Evolutionary conservation across 1,140 invertebrate species (phyloP), one percentile per base, ranked within the genome.

Genomic region (Drosophila santomea): DNA sequence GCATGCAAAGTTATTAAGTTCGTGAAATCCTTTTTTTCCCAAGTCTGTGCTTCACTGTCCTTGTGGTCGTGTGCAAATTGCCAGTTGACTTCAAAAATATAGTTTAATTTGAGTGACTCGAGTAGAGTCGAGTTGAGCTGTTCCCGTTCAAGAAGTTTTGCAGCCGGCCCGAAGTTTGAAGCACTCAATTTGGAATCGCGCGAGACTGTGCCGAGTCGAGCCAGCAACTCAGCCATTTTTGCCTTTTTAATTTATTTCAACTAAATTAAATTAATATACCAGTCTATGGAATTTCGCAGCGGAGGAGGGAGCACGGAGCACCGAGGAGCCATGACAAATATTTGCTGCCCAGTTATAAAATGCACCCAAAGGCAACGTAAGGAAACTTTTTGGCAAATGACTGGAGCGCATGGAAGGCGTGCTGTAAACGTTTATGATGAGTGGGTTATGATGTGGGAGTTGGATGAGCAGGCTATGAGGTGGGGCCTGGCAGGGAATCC

Each of bases 331-430:
- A 67, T 81, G 78, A 85, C 78, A 85, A 86, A 86, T 81, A 85
- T 85, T 86, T 85, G 81, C 72, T 84, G 80, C 68, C 68, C 82
- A 78, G 82, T 85, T 86, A 78, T 86, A 85, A 85, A 85, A 81
- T 85, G 82, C 82, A 86, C 82, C 82, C 82, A 81, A 78, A 81
- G 82, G 82, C 82, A 81, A 86, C 74, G 85, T 85, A 74, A 81
- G 58, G 76, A 80, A 84, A 69, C 59, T 83, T 80, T 64, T 80
- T 66, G 77, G 59, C 56, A 86, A 85, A 84, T 85, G 73, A 79
- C 64, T 79, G 72, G 48, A 80, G 81, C 67, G 80, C 72, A 64
- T 77, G 81, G 62, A 84, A 74, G 74, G 79, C 74, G 79, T 78
- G 74, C 74, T 79, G 64, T 81, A 78, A 82, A 76, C 61, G 81